Percentiles rank a stretch among this genome's conserved stretches.
These are phyloP conservation scores for Coenonympha arcania DNA, from an alignment of 2,888 invertebrate species.

Conservation along the genomic window DNA sequence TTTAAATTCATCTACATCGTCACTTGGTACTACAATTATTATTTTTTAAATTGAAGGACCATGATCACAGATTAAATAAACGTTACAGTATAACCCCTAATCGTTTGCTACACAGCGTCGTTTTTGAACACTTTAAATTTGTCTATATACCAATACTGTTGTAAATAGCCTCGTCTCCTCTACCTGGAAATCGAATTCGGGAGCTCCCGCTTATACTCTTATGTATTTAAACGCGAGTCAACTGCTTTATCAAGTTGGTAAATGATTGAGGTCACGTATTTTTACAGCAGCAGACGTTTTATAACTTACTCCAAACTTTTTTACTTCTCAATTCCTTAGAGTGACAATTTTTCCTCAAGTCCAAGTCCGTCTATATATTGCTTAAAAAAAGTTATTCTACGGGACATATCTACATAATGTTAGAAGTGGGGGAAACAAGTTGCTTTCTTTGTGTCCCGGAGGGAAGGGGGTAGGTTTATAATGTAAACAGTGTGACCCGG, in stretches of 20 bases:
- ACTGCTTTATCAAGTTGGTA: no score
- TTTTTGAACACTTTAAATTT: no score
- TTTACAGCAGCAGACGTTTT: neutral
- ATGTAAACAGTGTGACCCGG: slow-evolving; percentile 42
- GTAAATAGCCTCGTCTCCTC: no score
- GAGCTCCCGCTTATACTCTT: no score
- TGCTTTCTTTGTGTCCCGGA: slow-evolving; percentile 42
- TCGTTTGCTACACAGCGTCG: no score
- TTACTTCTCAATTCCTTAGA: slow-evolving; percentile 39
- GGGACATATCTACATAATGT: slow-evolving; percentile 67
- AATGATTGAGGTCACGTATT: neutral
- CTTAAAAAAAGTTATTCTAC: slow-evolving; percentile 67
- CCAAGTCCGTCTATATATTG: slow-evolving; percentile 62
- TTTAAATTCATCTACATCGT: neutral
- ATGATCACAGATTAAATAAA: no score
- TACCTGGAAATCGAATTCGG: no score
- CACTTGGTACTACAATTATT: no score
- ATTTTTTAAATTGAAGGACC: no score
- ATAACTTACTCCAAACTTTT: slow-evolving; percentile 24
- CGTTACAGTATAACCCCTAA: no score
- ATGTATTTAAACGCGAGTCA: no score
- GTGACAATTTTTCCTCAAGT: slow-evolving; percentile 58
- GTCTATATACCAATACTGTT: no score
- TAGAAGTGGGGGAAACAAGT: slow-evolving; percentile 54
- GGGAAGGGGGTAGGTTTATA: slow-evolving; percentile 25